These are phyloP conservation scores for Spodoptera frugiperda DNA, from an alignment of 1,140 invertebrate genomes.

Conservation along the genomic window DNA sequence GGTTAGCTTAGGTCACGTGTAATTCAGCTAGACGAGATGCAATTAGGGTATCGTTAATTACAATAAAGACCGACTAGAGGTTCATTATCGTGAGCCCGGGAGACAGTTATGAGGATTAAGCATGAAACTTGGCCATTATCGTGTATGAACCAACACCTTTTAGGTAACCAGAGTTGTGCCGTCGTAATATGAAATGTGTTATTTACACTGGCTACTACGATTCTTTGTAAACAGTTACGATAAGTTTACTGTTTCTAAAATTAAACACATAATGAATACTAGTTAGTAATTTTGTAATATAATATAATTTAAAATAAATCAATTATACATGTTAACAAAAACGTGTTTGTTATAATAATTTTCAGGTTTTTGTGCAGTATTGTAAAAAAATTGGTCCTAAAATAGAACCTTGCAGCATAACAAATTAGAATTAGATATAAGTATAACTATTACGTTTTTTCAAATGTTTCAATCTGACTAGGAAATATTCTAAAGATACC, in stretches of 20 bases:
- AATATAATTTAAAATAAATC: background rate
- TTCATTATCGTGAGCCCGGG: conserved; percentile 51
- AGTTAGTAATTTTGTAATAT: background rate
- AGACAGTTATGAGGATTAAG: conserved; percentile 50
- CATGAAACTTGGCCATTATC: conserved; percentile 25
- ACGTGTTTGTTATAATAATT: background rate
- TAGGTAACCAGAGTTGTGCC: background rate
- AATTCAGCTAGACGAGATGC: conserved; percentile 47
- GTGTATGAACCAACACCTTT: conserved; percentile 3
- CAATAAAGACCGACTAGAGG: conserved; percentile 52
- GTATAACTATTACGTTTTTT: no score
- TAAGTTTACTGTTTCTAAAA: no score
- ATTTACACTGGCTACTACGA: background rate
- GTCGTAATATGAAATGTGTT: background rate
- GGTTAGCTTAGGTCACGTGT: conserved; percentile 25
- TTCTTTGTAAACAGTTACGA: no score
- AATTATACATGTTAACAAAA: background rate
- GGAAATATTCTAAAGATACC: no score
- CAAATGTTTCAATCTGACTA: no score
- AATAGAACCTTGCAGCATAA: conserved; percentile 16
- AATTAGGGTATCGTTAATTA: conserved; percentile 63
- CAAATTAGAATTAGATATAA: background rate
- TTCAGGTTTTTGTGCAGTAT: background rate
- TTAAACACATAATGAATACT: no score
- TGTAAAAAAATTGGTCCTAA: background rate